Base-by-base conservation (phyloP, 1,140 invertebrate genomes). In the Paralvinella palmiformis region DNA sequence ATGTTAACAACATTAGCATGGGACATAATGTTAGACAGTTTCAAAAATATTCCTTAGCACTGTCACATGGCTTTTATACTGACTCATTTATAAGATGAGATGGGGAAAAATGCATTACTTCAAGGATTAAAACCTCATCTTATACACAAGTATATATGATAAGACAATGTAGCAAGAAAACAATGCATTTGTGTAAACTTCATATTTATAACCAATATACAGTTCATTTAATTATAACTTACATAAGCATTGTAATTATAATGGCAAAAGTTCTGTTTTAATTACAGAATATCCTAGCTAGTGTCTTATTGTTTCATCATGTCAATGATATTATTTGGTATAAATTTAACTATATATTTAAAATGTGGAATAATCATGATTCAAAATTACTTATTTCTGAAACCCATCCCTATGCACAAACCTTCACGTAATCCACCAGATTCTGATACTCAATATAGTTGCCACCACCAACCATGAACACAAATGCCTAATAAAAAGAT, bases 381-480 rank as follows among this genome's bases (percentile, higher is more conserved):
- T 24, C 20, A 57, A 31, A 10, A 20, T 27, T 29, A n/a, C n/a
- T n/a, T n/a, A 22, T n/a, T 36, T n/a, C 15, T 48, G 48, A 45
- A 5, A 27, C 33, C n/a, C 20, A 45, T 57, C 6, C 10, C n/a
- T 6, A 53, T 10, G 13, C 24, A 58, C 58, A 44, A 44, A 71
- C 71, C 83, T 92, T 96, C 17, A 89, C 89, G 79, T 96, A 97
- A 78, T 98, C 95, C 35, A 92, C 86, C 37, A 99, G 84, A 85
- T 99, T 99, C 79, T 98, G 95, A 79, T 99, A 99, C 82, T 99
- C 96, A 71, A 98, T 97, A 76, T 99, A 99, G 84, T 97, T 98
- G 33, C 96, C 96, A 63, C 96, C 96, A 58, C 96, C 96, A 32
- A 99, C 91, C 57, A 99, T 85, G 80, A 99, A 99, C 7, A 99